A percentile compares a stretch with the other conserved stretches of the same genome.
Evolutionary conservation across 2,888 invertebrate species (phyloP).

Genomic region (Cheilosia vulpina): DNA sequence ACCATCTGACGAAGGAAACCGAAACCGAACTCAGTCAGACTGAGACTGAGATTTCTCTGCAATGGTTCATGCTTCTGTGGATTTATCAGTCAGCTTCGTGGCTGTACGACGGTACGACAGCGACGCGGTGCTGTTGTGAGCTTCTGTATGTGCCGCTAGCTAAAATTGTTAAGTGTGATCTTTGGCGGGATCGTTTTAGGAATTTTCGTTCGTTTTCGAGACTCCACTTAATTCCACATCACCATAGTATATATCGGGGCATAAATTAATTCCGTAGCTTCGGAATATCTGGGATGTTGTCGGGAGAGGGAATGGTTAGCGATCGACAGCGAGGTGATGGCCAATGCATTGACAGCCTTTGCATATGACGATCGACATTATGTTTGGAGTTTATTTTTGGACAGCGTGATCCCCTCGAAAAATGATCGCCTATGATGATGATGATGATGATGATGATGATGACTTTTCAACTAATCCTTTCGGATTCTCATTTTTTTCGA

Average conservation of each 20-base stretch:
- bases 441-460: slow-evolving; percentile 30
- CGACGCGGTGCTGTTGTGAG: slow-evolving; percentile 40
- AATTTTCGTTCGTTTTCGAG: slow-evolving; percentile 22
- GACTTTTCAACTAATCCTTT: slow-evolving; percentile 41
- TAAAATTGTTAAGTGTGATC: slow-evolving; percentile 73
- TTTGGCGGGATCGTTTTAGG: slow-evolving; percentile 60
- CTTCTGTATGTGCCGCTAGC: slow-evolving; percentile 71
- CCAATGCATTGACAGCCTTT: slow-evolving; percentile 56
- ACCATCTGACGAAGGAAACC: slow-evolving; percentile 48
- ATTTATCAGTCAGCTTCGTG: slow-evolving; percentile 24
- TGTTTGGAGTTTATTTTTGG: slow-evolving; percentile 57
- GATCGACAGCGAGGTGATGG: slow-evolving; percentile 59
- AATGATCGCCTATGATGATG: slow-evolving; percentile 21
- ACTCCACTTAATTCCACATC: slow-evolving; percentile 15
- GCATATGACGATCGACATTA: slow-evolving; percentile 24
- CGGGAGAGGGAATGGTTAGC: slow-evolving; percentile 46
- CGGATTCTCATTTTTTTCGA: neutral
- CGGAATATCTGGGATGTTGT: slow-evolving; percentile 5
- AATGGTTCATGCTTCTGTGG: slow-evolving; percentile 64
- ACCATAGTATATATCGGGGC: slow-evolving; percentile 20
- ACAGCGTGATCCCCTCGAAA: slow-evolving; percentile 35
- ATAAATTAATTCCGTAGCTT: slow-evolving; percentile 38
- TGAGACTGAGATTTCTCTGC: slow-evolving; percentile 11
- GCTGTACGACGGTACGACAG: slow-evolving; percentile 11
- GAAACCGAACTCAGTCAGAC: slow-evolving; percentile 1